phyloP scores from a whole-genome alignment of 1,140 invertebrate species.

The Diachasma alloeum region DNA sequence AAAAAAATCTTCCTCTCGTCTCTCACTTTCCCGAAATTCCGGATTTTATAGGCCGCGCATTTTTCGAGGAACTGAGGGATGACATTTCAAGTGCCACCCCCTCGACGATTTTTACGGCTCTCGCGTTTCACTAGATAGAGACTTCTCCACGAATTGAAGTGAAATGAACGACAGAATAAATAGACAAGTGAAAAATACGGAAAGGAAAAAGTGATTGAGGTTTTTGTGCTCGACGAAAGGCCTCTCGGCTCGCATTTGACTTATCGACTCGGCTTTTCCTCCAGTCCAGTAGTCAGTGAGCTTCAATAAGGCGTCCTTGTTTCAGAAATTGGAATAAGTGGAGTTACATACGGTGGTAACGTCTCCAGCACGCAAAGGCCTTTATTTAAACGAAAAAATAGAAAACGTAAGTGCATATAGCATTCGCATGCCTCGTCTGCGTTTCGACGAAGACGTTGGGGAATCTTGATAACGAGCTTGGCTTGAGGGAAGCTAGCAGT shows the following conservation, averaged over 20 bases:
- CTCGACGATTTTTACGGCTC: not conserved
- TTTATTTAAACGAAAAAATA: not conserved
- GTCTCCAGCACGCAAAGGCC: not conserved
- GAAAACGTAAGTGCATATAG: constrained; percentile 13
- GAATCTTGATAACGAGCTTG: constrained; percentile 4
- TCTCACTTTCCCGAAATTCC: not conserved
- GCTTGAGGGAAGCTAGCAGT: constrained; percentile 9
- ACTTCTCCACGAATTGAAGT: not conserved
- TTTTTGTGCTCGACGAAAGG: not conserved
- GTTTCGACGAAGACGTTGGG: constrained; percentile 7
- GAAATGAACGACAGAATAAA: not conserved
- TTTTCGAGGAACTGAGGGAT: not conserved
- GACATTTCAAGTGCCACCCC: not conserved
- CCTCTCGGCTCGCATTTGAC: not conserved
- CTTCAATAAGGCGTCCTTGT: constrained; percentile 1
- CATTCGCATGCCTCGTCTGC: constrained; percentile 10
- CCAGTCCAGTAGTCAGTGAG: not conserved
- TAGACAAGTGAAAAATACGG: not conserved
- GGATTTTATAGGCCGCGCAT: not conserved
- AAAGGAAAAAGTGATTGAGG: not conserved
- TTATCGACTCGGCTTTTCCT: not conserved
- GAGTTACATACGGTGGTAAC: not conserved
- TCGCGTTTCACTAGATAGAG: not conserved
- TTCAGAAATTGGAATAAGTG: constrained; percentile 6
- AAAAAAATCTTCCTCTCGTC: not conserved